Percentiles rank a stretch among this genome's conserved stretches.
Conservation (phyloP, 2,888 invertebrate genomes). For the Ethmia dodecea region DNA sequence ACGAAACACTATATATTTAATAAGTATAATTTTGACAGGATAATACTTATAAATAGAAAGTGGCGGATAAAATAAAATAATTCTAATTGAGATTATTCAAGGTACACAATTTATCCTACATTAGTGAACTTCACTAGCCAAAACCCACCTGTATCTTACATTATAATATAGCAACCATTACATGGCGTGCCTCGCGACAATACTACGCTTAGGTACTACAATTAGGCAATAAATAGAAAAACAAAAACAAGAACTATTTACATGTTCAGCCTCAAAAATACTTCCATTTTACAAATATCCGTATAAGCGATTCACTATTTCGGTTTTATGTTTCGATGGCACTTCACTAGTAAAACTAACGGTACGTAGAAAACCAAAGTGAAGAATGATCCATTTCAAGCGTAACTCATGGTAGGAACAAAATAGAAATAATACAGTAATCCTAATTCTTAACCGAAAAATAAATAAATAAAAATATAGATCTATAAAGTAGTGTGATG, state of each 20-base stretch:
- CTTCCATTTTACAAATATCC: constrained; percentile 28
- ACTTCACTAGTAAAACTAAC: constrained; percentile 13
- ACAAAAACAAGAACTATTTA: constrained; percentile 53
- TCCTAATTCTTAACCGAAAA: constrained; percentile 49
- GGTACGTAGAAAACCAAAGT: not conserved
- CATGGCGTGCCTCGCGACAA: constrained; percentile 37
- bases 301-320: constrained; percentile 26
- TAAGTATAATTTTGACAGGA: too few species aligned
- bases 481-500: constrained; percentile 65
- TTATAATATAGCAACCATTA: constrained; percentile 39
- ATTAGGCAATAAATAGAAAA: constrained; percentile 56
- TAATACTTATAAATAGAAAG: too few species aligned
- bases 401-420: constrained; percentile 51
- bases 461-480: constrained; percentile 66
- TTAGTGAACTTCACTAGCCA: constrained; percentile 54
- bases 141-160: constrained; percentile 19
- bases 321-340: constrained; percentile 19
- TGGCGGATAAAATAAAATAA: too few species aligned
- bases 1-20: too few species aligned
- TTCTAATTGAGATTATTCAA: constrained; percentile 68
- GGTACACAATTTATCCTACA: constrained; percentile 52
- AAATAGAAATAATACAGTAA: constrained; percentile 31
- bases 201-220: constrained; percentile 34
- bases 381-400: constrained; percentile 6
- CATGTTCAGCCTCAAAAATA: constrained; percentile 61